phyloP scores from a whole-genome alignment of 2,113 vertebrate genomes.

The Perca flavescens region DNA sequence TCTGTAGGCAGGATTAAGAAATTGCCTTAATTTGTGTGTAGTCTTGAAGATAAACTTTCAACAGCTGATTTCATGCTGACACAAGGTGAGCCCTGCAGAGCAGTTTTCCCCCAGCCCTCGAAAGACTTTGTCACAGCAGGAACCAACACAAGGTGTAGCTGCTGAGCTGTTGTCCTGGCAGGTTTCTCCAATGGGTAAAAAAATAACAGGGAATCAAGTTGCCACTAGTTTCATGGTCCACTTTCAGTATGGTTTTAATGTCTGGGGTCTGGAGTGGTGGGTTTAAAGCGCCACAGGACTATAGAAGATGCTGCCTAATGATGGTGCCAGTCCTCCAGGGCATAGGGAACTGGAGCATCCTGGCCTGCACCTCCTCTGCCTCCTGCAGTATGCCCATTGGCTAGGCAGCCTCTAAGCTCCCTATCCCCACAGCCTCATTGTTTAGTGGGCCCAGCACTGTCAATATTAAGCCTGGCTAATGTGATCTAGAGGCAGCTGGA shows the following conservation, averaged over 20 bases:
- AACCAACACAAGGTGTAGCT: conserved; percentile 56
- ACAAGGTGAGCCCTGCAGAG: conserved; percentile 36
- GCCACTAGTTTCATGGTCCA: conserved; percentile 81
- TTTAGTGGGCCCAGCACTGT: conserved; percentile 83
- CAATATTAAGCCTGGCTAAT: conserved; percentile 89
- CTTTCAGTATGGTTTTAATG: conserved; percentile 75
- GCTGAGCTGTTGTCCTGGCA: conserved; percentile 52
- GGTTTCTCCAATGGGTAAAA: conserved; percentile 46
- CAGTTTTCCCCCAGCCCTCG: conserved; percentile 13
- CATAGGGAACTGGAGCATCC: conserved; percentile 82
- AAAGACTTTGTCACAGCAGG: conserved; percentile 58
- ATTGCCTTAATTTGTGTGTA: neutral
- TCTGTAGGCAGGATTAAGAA: neutral
- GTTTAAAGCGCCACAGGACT: conserved; percentile 74
- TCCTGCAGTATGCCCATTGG: conserved; percentile 83
- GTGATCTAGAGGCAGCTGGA: conserved; percentile 89
- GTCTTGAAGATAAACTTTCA: conserved; percentile 5
- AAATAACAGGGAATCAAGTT: conserved; percentile 78
- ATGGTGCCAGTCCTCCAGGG: conserved; percentile 85
- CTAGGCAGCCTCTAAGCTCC: conserved; percentile 82
- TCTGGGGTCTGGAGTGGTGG: conserved; percentile 61
- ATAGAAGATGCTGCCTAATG: conserved; percentile 78
- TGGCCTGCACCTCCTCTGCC: conserved; percentile 79
- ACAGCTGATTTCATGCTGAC: conserved; percentile 10
- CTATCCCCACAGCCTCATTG: conserved; percentile 82